Percentiles rank a stretch among this genome's conserved stretches.
These are phyloP conservation scores for Antrozous pallidus DNA, from an alignment of 2,797 vertebrate species.

Conservation along the genomic window DNA sequence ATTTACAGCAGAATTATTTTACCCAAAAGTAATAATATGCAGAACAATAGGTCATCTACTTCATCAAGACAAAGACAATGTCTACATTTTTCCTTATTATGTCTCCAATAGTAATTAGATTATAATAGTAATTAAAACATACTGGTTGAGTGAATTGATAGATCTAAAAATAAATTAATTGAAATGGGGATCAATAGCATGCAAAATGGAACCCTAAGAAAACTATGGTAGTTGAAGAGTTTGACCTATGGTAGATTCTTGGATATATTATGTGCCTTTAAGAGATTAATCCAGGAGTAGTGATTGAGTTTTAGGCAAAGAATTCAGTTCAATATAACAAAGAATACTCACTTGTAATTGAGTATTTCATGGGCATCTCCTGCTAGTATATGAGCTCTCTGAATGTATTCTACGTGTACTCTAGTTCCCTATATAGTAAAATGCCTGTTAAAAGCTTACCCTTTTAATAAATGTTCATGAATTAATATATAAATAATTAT, in stretches of 20 bases:
- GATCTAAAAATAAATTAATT: not conserved
- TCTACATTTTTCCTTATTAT: not conserved
- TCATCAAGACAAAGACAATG: not conserved
- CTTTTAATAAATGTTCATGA: not conserved
- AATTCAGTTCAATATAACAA: not conserved
- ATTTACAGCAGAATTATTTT: not conserved
- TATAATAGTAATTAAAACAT: not conserved
- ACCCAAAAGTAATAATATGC: not conserved
- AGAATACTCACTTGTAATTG: not conserved
- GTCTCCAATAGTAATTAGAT: not conserved
- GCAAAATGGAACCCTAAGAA: not conserved
- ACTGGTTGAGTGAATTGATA: not conserved
- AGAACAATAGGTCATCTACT: not conserved
- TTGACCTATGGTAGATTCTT: not conserved
- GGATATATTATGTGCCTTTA: not conserved
- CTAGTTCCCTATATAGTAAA: not conserved
- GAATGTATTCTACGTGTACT: not conserved
- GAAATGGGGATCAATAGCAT: not conserved
- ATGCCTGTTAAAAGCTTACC: not conserved
- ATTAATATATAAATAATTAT: not conserved
- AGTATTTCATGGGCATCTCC: not conserved
- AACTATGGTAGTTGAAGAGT: not conserved
- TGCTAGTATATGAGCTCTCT: not conserved
- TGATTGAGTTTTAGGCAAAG: not conserved
- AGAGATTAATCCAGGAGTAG: not conserved